Percentiles rank a stretch among this genome's conserved stretches.
Conservation (phyloP, 2,113 vertebrate genomes). For the Tragelaphus strepsiceros region DNA sequence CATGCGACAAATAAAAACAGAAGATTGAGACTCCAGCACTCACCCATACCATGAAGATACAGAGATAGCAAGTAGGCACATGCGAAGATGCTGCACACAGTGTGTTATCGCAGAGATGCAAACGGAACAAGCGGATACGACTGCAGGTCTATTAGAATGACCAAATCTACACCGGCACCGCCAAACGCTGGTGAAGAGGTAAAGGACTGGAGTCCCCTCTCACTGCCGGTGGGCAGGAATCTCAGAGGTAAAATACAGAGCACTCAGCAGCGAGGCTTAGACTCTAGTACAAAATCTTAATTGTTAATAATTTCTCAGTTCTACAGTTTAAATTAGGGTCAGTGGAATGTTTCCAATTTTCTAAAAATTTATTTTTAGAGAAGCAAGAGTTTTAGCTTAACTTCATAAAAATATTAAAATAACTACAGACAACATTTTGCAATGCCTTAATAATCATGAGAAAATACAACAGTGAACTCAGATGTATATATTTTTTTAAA, state of each 20-base stretch:
- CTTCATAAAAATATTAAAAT: slow-evolving; percentile 1
- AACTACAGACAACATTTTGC: background rate
- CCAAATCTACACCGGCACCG: fast-evolving
- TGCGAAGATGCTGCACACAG: background rate
- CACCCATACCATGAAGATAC: background rate
- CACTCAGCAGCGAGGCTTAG: background rate
- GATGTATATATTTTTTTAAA: background rate
- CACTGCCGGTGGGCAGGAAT: background rate
- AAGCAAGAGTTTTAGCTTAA: background rate
- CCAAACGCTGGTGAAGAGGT: fast-evolving
- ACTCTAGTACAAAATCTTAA: background rate
- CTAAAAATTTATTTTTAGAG: background rate
- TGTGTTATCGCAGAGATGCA: fast-evolving
- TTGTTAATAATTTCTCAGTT: background rate
- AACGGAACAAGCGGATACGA: fast-evolving
- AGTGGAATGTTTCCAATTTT: background rate
- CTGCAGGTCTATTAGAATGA: fast-evolving
- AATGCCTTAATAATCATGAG: background rate
- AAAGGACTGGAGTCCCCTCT: fast-evolving
- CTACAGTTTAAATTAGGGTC: background rate
- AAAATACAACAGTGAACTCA: background rate
- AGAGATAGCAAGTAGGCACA: background rate
- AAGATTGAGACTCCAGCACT: background rate
- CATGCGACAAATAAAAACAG: background rate
- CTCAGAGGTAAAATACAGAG: background rate